Conservation (phyloP, 2,113 vertebrate species). For the Trogon melanurus region DNA sequence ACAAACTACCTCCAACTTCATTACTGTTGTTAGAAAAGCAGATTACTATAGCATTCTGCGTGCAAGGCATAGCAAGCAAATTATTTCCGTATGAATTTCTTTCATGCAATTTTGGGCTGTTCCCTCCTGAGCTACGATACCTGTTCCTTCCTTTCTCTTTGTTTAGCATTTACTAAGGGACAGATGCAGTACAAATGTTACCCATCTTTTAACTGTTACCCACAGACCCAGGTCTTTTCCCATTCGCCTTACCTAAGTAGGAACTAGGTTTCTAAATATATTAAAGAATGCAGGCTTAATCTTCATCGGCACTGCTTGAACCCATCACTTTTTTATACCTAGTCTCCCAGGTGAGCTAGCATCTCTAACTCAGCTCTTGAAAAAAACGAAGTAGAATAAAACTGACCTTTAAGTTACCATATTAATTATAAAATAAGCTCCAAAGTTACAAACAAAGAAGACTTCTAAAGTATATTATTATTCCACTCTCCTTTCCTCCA, state of each 20-base stretch:
- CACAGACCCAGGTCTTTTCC: neutral
- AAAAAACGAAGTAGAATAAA: neutral
- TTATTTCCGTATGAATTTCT: neutral
- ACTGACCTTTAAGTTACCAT: neutral
- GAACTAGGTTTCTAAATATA: neutral
- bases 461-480: neutral
- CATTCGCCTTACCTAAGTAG: neutral
- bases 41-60: neutral
- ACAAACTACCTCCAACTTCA: neutral
- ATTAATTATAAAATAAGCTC: neutral
- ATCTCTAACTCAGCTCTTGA: neutral
- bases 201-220: neutral
- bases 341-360: neutral
- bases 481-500: neutral
- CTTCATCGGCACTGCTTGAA: neutral
- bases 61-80: neutral
- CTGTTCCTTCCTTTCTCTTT: neutral
- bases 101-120: neutral
- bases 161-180: neutral
- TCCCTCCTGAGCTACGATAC: neutral
- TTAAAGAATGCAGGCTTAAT: neutral
- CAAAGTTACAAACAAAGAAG: neutral
- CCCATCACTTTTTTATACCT: neutral
- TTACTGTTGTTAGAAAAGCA: neutral
- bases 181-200: neutral